Evolutionary conservation across 2,888 invertebrate genomes (phyloP), one percentile per base, ranked within the genome.

Genomic region (Conops quadrifasciatus): DNA sequence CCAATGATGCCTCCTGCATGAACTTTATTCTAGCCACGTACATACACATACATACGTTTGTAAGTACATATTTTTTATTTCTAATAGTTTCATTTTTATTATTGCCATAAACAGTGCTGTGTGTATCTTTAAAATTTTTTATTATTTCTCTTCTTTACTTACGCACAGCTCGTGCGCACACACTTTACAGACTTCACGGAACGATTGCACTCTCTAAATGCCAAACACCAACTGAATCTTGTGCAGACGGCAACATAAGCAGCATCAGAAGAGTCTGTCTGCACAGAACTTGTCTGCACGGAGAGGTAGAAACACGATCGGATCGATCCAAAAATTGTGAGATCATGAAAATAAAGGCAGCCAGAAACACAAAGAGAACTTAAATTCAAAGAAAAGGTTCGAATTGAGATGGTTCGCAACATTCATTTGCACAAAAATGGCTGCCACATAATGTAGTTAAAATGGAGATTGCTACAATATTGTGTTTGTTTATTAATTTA

Each of bases 81-180:
- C 45, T 60, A 36, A 19, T 68, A 43, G 49, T 11, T 60, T 49
- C 59, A 36, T 36, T 67, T 28, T 47, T 43, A n/a, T 45, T 56
- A 24, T 43, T 16, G 13, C 9, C 30, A 47, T 7, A 30, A 68
- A 43, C 36, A 60, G 26, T 60, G 59, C 59, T 60, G 60, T 68
- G 60, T 68, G 60, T 68, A 68, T 60, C 68, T 68, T 68, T 60
- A 56, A 68, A 53, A 60, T 49, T 60, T 45, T 53, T 66, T n/a
- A n/a, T 28, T 60, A 19, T 60, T 67, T 67, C 21, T 67, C 53
- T 24, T 58, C 36, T 26, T 66, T 58, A 36, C 16, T 47, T 60
- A 51, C 60, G 49, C 60, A 68, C 68, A 28, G 19, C 30, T 28
- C 36, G 19, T 28, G 28, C 36, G 60, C 51, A 47, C 51, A 66